Conservation (phyloP, 2,888 invertebrate species). For the Tetheella fluctuosa region DNA sequence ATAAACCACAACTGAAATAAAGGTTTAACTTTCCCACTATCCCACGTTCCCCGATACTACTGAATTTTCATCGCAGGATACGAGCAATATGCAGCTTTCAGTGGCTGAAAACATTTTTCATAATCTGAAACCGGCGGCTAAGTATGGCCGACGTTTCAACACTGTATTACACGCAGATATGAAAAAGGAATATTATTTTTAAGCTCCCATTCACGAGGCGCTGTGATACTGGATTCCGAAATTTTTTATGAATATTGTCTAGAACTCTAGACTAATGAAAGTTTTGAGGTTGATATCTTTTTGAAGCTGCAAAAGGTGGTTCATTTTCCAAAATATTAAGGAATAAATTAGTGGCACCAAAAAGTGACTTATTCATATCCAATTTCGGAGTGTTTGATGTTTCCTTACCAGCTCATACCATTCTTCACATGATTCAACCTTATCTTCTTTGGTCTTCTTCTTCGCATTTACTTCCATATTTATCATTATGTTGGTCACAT, state of each 20-base stretch:
- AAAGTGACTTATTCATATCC: too few species aligned
- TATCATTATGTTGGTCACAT: too few species aligned
- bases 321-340: background rate
- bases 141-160: slow-evolving; percentile 38
- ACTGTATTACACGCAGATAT: slow-evolving; percentile 41
- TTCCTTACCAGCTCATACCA: too few species aligned
- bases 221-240: slow-evolving; percentile 25
- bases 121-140: slow-evolving; percentile 46
- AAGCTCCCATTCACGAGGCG: slow-evolving; percentile 40
- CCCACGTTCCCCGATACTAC: background rate
- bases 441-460: too few species aligned
- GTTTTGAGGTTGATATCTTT: background rate
- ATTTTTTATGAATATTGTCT: background rate
- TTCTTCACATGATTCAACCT: too few species aligned
- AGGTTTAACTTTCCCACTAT: background rate
- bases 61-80: slow-evolving; percentile 4
- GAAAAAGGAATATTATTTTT: slow-evolving; percentile 48
- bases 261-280: background rate
- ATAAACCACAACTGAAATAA: background rate
- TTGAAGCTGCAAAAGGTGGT: background rate
- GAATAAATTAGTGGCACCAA: too few species aligned
- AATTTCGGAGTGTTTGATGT: too few species aligned
- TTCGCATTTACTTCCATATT: too few species aligned
- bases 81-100: slow-evolving; percentile 31
- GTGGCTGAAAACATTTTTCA: slow-evolving; percentile 48